Conservation (phyloP, 2,797 vertebrate species). For the Alauda arvensis region DNA sequence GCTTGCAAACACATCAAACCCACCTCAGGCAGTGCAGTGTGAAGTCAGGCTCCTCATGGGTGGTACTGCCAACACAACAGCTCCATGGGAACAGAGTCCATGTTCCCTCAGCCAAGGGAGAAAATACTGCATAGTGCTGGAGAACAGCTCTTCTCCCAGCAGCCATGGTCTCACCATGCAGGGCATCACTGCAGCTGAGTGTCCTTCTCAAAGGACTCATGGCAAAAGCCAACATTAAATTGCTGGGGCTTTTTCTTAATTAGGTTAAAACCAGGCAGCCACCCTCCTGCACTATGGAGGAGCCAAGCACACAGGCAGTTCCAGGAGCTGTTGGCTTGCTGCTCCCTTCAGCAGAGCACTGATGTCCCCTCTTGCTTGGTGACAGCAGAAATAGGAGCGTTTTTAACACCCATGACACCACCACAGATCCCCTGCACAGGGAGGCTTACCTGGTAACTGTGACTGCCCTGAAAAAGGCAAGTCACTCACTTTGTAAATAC, state of each 20-base stretch:
- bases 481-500: not conserved
- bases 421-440: not conserved
- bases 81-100: not conserved
- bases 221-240: not conserved
- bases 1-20: not conserved
- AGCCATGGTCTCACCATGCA: not conserved
- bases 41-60: not conserved
- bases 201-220: not conserved
- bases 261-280: not conserved
- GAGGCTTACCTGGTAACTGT: not conserved
- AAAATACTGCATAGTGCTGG: not conserved
- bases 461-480: not conserved
- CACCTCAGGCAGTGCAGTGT: accelerated
- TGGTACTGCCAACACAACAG: not conserved
- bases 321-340: not conserved
- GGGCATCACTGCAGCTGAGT: not conserved
- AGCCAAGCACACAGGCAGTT: not conserved
- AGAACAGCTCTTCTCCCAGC: not conserved
- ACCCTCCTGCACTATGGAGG: not conserved
- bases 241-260: not conserved
- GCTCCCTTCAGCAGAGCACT: not conserved
- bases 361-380: not conserved
- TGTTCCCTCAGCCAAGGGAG: not conserved
- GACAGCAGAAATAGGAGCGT: not conserved
- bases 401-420: not conserved